Base-by-base conservation (phyloP, 2,888 invertebrate species). In the Drosophila multiciliata region DNA sequence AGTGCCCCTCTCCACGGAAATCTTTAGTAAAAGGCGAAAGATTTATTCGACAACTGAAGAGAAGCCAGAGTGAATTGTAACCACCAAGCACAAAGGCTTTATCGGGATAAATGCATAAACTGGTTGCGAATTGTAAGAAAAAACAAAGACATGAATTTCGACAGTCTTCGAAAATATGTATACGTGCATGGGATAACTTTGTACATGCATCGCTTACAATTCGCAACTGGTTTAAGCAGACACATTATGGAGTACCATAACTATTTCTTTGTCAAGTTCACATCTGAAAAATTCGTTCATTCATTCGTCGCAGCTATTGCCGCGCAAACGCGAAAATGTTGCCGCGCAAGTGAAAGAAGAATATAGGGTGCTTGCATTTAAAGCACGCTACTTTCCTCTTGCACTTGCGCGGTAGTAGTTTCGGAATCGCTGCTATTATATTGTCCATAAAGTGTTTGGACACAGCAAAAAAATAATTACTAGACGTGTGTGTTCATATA, bases 21-120 rank as follows among this genome's bases (percentile, higher is more conserved):
- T 73, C 73, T 69, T 69, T 69, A 73, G 60, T 73, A 69, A 73
- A 73, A 73, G 69, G 72, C 64, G 69, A 72, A 69, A 69, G 69
- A 72, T 64, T 64, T 69, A 72, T 69, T 69, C 64, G 69, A 72
- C 64, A 72, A 68, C 29, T 72, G 67, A 72, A 67, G 58, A 71
- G 66, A 67, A 71, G 40, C 62, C 71, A 71, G 67, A 70, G 61
- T 63, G 7, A 12, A 4, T 12, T 0, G 3, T 1, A 0, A 42
- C 0, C 6, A 17, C 0, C 1, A 15, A 17, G 2, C 38, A 40
- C 8, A 2, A 3, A 15, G 9, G 8, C 1, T n/a, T 2, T 23
- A 52, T 12, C 17, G 2, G 0, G 6, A 15, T 9, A 11, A 40
- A 2, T n/a, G 3, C 23, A 0, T 33, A 9, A 66, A 52, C 45